Evolutionary conservation across 2,113 vertebrate species (phyloP).

Genomic region (Takifugu flavidus): DNA sequence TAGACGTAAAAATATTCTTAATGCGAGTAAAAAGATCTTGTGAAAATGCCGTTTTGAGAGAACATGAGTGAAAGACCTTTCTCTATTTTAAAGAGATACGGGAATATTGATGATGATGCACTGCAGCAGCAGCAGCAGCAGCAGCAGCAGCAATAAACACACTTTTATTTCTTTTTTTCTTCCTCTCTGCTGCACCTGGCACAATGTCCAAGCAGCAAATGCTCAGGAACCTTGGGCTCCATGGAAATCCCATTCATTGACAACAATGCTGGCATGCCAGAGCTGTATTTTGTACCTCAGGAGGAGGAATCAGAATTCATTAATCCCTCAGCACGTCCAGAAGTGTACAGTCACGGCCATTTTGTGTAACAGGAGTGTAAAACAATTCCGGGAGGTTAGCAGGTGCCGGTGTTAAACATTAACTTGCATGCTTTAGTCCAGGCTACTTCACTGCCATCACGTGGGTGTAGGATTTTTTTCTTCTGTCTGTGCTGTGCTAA

Average conservation of each 20-base stretch:
- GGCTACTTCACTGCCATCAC: too few relatives aligned
- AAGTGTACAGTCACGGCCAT: slow-evolving; percentile 31
- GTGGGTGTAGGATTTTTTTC: slow-evolving; percentile 9
- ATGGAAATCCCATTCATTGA: slow-evolving; percentile 37
- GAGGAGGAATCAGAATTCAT: slow-evolving; percentile 1
- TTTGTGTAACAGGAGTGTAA: slow-evolving; percentile 25
- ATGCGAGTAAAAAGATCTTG: too few relatives aligned
- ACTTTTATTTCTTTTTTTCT: neutral
- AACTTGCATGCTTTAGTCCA: slow-evolving; percentile 6
- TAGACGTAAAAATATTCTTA: too few relatives aligned
- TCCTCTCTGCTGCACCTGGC: neutral
- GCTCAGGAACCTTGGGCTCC: slow-evolving; percentile 16
- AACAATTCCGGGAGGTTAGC: slow-evolving; percentile 10
- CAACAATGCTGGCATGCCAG: slow-evolving; percentile 16
- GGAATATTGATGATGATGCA: too few relatives aligned
- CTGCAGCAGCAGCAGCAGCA: too few relatives aligned
- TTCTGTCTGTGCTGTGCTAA: slow-evolving; percentile 1
- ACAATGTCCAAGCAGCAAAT: slow-evolving; percentile 18
- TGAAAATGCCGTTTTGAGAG: too few relatives aligned
- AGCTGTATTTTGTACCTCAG: slow-evolving; percentile 16
- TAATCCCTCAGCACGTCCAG: slow-evolving; percentile 17
- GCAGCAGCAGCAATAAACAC: too few relatives aligned
- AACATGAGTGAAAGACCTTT: too few relatives aligned
- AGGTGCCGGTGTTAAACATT: slow-evolving; percentile 8
- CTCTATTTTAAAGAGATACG: too few relatives aligned